These are phyloP conservation scores for Pocota personata DNA, from an alignment of 2,888 invertebrate genomes.

Conservation along the genomic window DNA sequence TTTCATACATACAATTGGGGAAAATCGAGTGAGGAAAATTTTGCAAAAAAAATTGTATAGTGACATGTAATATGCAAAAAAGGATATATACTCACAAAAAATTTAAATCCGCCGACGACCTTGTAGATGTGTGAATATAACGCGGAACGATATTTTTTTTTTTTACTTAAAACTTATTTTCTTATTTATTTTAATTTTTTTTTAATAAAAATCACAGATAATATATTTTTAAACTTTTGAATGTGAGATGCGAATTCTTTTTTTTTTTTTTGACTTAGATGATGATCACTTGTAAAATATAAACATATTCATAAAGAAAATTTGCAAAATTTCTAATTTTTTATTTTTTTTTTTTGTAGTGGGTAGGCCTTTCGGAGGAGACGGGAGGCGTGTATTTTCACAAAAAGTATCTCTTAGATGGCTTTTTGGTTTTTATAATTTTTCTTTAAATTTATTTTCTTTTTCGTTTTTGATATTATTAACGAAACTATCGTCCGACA, in stretches of 20 bases:
- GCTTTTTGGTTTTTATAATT: background rate
- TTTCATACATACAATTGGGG: background rate
- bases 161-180: constrained; percentile 66
- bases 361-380: constrained; percentile 83
- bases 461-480: background rate
- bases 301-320: constrained; percentile 61
- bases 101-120: constrained; percentile 80
- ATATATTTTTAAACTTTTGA: constrained; percentile 54
- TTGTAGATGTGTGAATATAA: constrained; percentile 76
- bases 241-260: constrained; percentile 43
- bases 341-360: constrained; percentile 69
- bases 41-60: background rate
- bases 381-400: constrained; percentile 79
- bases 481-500: constrained; percentile 40
- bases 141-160: constrained; percentile 68
- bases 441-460: constrained; percentile 20
- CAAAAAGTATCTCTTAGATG: constrained; percentile 39
- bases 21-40: constrained; percentile 30
- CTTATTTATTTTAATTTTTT: constrained; percentile 11
- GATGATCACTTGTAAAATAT: constrained; percentile 71
- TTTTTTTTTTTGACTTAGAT: constrained; percentile 63
- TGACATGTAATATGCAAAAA: constrained; percentile 33
- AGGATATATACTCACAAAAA: constrained; percentile 78
- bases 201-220: constrained; percentile 72
- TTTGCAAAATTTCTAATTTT: constrained; percentile 51